phyloP scores from a whole-genome alignment of 2,113 vertebrate species.

The Ammodytes dubius region DNA sequence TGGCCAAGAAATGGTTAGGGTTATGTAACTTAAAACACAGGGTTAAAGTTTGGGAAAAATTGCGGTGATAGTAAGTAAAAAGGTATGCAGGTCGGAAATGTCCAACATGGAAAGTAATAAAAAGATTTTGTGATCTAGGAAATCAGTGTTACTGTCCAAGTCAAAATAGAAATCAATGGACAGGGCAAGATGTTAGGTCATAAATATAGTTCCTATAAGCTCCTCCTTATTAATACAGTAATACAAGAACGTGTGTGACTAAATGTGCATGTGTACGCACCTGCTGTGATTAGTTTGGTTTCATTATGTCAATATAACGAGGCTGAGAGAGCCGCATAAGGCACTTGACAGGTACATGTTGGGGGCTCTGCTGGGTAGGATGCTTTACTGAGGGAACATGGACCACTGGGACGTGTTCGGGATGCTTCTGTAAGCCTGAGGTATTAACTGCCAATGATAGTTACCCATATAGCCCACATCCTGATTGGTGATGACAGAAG shows the following conservation, averaged over 20 bases:
- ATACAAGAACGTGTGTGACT: slow-evolving; percentile 32
- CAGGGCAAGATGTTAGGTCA: slow-evolving; percentile 17
- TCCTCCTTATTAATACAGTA: slow-evolving; percentile 36
- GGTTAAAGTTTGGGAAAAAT: background rate
- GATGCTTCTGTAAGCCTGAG: slow-evolving; percentile 64
- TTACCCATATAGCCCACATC: slow-evolving; percentile 72
- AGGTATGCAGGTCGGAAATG: background rate
- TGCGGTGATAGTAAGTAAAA: background rate
- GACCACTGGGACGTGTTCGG: slow-evolving; percentile 57
- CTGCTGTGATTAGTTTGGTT: slow-evolving; percentile 47
- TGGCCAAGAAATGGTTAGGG: background rate
- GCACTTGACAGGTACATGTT: slow-evolving; percentile 49
- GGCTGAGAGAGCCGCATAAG: slow-evolving; percentile 28
- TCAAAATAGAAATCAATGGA: slow-evolving; percentile 41
- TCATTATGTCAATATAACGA: slow-evolving; percentile 58
- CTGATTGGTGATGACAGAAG: slow-evolving; percentile 81
- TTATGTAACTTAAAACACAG: background rate
- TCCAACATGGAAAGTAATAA: background rate
- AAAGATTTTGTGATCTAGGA: background rate
- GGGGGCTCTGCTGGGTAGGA: slow-evolving; percentile 2
- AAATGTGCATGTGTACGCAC: slow-evolving; percentile 33
- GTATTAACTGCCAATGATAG: slow-evolving; percentile 75
- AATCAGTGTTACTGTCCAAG: background rate
- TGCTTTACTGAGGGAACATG: slow-evolving; percentile 35
- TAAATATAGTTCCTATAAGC: slow-evolving; percentile 48